Conservation (phyloP, 2,797 vertebrate genomes). For the Tenualosa ilisha region DNA sequence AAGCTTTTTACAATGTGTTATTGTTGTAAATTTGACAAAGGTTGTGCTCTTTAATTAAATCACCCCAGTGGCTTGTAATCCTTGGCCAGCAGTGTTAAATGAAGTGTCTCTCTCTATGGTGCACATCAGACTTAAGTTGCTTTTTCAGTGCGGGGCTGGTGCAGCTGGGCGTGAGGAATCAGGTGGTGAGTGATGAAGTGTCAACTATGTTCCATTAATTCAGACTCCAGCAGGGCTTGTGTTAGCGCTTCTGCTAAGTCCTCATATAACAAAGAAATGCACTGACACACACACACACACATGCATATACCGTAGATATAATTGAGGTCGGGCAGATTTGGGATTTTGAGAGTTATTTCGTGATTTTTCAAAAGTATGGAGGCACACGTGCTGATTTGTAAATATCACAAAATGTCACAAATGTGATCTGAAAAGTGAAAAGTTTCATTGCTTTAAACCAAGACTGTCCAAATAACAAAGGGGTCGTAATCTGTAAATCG, state of each 20-base stretch:
- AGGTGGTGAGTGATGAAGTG: conserved; percentile 26
- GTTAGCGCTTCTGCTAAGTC: background rate
- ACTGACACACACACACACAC: conserved; percentile 14
- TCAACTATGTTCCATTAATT: conserved; percentile 47
- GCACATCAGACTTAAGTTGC: background rate
- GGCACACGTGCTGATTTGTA: background rate
- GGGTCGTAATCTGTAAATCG: background rate
- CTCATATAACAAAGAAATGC: background rate
- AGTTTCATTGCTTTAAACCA: background rate
- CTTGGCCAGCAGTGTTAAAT: background rate
- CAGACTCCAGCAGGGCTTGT: conserved; percentile 25
- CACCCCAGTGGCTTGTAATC: background rate
- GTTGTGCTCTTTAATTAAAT: background rate
- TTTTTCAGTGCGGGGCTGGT: background rate
- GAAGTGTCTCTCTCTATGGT: background rate
- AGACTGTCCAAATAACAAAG: background rate
- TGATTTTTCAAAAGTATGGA: background rate
- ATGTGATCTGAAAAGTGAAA: too few species aligned
- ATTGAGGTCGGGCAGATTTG: background rate
- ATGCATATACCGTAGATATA: background rate
- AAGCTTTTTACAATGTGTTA: background rate
- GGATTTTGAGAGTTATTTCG: background rate
- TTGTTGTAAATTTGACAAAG: background rate
- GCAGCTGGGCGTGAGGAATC: conserved; percentile 35
- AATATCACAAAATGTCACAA: background rate